Percentiles rank a stretch among this genome's conserved stretches.
Conservation (phyloP, 2,797 vertebrate species). For the Microctenopoma steveboyesi region DNA sequence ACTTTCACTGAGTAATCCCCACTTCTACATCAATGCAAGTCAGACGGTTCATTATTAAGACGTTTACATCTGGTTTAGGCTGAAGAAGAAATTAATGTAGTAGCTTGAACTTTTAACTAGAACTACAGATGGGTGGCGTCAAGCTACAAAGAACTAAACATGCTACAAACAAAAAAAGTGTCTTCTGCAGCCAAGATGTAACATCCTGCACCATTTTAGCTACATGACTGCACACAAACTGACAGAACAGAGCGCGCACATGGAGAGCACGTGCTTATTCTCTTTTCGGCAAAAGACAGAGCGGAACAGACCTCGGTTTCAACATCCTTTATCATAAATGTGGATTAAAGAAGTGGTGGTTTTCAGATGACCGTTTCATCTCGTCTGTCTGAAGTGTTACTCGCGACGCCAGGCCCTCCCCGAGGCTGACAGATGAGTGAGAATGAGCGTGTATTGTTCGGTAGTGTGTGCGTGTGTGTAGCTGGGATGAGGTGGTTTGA, state of each 20-base stretch:
- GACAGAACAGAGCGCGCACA: not conserved
- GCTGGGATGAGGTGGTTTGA: conserved; percentile 37
- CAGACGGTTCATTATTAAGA: conserved; percentile 22
- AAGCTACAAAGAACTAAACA: not conserved
- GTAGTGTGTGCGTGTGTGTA: conserved; percentile 21
- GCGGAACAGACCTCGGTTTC: conserved; percentile 33
- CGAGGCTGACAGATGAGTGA: conserved; percentile 50
- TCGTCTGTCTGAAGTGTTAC: conserved; percentile 43
- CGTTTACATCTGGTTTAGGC: conserved; percentile 4
- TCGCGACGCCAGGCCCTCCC: conserved; percentile 49
- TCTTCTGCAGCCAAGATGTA: conserved; percentile 1
- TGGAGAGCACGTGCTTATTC: conserved; percentile 26
- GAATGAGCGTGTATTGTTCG: conserved; percentile 22
- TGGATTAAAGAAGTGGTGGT: conserved; percentile 56
- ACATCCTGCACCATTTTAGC: conserved; percentile 8
- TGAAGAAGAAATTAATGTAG: not conserved
- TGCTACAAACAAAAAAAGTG: not conserved
- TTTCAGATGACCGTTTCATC: conserved; percentile 58
- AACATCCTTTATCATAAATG: conserved; percentile 51
- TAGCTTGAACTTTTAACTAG: conserved; percentile 3
- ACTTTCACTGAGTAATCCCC: conserved; percentile 47
- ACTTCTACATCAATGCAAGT: conserved; percentile 28
- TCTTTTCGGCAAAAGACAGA: not conserved
- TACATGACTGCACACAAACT: not conserved
- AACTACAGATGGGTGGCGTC: not conserved